Evolutionary conservation across 35 echinoderm and acorn worm genomes (phyloP).

Genomic region (Heliocidaris tuberculata): DNA sequence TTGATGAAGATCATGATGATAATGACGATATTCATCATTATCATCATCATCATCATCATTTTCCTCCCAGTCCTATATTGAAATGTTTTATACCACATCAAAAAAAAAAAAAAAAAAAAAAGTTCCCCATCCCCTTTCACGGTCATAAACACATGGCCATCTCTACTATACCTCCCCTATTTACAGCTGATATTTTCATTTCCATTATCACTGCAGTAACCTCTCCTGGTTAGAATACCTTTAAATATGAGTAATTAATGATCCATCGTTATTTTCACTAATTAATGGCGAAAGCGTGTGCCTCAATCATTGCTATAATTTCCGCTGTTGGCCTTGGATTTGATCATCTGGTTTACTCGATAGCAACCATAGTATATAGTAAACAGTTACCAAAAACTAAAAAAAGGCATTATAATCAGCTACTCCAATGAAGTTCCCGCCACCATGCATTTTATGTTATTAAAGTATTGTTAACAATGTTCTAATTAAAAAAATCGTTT

Average conservation of each 20-base stretch:
- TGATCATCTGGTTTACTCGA: neutral
- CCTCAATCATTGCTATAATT: neutral
- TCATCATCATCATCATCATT: neutral
- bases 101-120: neutral
- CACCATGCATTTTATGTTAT: no score
- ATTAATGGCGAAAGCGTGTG: neutral
- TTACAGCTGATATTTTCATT: neutral
- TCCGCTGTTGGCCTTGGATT: neutral
- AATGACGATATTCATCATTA: neutral
- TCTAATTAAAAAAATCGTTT: no score
- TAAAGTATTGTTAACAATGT: no score
- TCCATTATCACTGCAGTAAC: neutral
- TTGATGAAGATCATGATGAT: neutral
- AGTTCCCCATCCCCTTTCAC: no score
- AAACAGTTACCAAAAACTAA: neutral
- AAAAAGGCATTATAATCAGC: no score
- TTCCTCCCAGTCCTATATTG: neutral
- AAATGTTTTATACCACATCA: neutral
- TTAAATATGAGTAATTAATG: neutral
- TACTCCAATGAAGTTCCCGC: no score
- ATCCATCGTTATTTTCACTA: neutral
- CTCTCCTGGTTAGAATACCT: neutral
- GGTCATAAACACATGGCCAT: no score
- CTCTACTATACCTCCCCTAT: neutral
- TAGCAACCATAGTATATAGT: neutral